phyloP scores from a whole-genome alignment of 2,888 invertebrate genomes.

The Caenorhabditis sp. region DNA sequence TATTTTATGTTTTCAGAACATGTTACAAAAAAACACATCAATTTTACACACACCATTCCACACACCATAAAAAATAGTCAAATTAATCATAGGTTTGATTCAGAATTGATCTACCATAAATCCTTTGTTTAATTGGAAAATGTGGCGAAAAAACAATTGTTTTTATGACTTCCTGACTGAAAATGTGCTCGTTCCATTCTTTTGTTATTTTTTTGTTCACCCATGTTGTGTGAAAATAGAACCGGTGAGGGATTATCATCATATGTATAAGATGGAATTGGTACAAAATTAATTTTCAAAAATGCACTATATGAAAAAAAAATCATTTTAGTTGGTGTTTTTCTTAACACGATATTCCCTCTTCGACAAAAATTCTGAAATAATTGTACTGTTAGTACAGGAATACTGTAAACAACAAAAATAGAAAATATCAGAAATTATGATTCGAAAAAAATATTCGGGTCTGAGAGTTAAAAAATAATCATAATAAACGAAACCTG shows the following conservation, averaged over 20 bases:
- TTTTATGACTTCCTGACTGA: neutral
- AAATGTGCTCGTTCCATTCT: neutral
- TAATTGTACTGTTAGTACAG: no score
- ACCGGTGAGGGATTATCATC: neutral
- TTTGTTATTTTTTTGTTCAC: neutral
- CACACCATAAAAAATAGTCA: neutral
- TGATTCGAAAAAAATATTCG: no score
- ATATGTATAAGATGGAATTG: neutral
- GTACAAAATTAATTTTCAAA: no score
- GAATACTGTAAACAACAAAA: no score
- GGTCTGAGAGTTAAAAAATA: no score
- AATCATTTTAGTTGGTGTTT: no score
- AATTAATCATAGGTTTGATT: neutral
- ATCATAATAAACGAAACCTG: no score
- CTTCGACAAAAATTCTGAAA: no score
- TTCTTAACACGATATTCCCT: no score
- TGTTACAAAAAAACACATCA: neutral
- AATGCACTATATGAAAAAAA: no score
- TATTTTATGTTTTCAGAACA: neutral
- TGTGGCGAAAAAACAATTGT: constrained; percentile 1
- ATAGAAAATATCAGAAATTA: no score
- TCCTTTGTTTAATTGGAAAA: neutral
- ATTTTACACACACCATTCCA: neutral
- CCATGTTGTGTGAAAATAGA: neutral
- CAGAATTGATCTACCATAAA: neutral